Base-by-base conservation (phyloP, 2,113 vertebrate species). In the Pelvicachromis taeniatus region DNA sequence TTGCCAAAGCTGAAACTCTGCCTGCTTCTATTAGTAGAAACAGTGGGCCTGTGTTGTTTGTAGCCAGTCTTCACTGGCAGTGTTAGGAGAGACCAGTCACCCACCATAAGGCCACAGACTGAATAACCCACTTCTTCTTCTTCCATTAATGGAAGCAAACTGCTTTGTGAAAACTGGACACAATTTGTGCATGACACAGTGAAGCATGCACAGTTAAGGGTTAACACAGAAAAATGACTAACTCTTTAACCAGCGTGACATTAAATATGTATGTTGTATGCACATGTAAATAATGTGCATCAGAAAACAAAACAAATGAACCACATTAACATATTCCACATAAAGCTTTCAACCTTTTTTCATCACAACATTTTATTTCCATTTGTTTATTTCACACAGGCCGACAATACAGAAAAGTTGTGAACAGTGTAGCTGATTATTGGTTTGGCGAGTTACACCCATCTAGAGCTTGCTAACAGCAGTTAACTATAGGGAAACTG, bases 11-110 rank as follows among this genome's bases (percentile, higher is more conserved):
- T 86, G 89, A 89, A 93, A 93, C 92, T 90, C 87, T 80, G 89
- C 63, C 91, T 90, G 88, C 59, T 93, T 89, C 89, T 89, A 92
- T 92, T 91, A 92, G 92, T 91, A 82, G 89, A 90, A 89, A 92
- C 91, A 91, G 86, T 85, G 58, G 89, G 85, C 82, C 87, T 87
- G 86, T 90, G 87, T 93, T 93, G 86, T 88, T 92, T 79, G 84
- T 33, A 81, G 79, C 87, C 63, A 80, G 63, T 91, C 81, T 92
- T 85, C 81, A 78, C 84, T 52, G 14, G 29, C 85, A 85, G 56
- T 26, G 79, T 78, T 70, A 59, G 59, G 14, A 65, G 75, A 92
- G 35, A 83, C 59, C 70, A 70, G 84, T 70, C 50, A 82, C 33
- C 59, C 73, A 79, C 53, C 70, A 63, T 59, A 61, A 83, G 88